Conservation (phyloP, 2,797 vertebrate species). For the Hephaestus fuliginosus region DNA sequence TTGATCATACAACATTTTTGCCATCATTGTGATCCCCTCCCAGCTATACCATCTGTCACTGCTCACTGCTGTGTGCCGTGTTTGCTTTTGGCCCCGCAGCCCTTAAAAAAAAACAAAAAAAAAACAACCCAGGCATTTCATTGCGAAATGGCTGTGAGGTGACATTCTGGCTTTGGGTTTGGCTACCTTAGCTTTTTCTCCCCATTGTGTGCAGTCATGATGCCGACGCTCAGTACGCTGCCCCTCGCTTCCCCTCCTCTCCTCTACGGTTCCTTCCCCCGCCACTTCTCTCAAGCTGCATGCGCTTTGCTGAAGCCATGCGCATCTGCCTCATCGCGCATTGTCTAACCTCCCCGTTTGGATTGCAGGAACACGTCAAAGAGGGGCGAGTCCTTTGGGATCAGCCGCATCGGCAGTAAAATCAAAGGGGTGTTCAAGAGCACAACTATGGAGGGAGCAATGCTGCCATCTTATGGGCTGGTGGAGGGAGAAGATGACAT, state of each 20-base stretch:
- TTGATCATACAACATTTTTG: conserved; percentile 25
- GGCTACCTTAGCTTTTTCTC: conserved; percentile 41
- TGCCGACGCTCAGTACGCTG: conserved; percentile 15
- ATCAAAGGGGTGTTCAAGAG: conserved; percentile 98
- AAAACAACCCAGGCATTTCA: conserved; percentile 53
- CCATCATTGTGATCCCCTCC: background rate
- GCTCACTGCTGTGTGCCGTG: conserved; percentile 55
- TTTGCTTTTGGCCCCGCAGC: conserved; percentile 40
- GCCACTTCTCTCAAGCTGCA: conserved; percentile 56
- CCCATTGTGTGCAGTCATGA: conserved; percentile 22
- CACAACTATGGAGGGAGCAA: conserved; percentile 96
- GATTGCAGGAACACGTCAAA: conserved; percentile 90
- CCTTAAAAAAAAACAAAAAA: conserved; percentile 4
- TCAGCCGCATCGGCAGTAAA: conserved; percentile 96
- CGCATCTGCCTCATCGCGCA: background rate
- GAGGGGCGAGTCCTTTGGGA: conserved; percentile 95
- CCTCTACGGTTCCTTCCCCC: conserved; percentile 12
- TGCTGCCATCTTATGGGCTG: conserved; percentile 91
- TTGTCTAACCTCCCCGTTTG: conserved; percentile 49
- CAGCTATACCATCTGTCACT: conserved; percentile 36
- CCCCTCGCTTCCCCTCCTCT: conserved; percentile 31
- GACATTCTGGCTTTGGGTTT: conserved; percentile 52
- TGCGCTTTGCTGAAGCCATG: conserved; percentile 54
- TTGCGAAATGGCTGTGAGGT: conserved; percentile 61
- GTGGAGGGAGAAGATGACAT: conserved; percentile 94